phyloP scores from a whole-genome alignment of 1,140 invertebrate genomes.

The Wiebesia pumilae region DNA sequence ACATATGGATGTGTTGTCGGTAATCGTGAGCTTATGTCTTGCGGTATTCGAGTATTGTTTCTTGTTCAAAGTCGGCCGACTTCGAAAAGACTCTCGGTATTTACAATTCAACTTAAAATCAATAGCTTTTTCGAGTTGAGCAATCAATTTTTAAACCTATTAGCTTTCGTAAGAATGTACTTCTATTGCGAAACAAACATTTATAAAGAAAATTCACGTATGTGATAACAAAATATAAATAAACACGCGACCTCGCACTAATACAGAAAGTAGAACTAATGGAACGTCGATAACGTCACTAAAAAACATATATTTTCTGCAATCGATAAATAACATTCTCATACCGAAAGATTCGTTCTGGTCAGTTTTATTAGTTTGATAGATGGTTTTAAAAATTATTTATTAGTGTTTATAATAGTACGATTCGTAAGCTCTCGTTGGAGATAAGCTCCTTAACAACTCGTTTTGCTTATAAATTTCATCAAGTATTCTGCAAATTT shows the following conservation, averaged over 20 bases:
- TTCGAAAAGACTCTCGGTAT: not conserved
- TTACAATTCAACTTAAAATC: no score
- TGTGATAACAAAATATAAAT: not conserved
- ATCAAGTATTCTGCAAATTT: not conserved
- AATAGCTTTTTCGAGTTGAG: not conserved
- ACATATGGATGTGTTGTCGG: not conserved
- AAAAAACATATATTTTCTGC: not conserved
- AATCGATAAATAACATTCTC: not conserved
- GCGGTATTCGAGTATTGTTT: not conserved
- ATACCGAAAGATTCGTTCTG: not conserved
- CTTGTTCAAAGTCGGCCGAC: conserved; percentile 11
- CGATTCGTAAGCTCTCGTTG: no score
- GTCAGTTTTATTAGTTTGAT: not conserved
- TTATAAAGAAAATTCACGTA: not conserved
- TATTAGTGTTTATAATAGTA: not conserved
- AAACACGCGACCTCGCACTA: not conserved
- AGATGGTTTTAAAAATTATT: not conserved
- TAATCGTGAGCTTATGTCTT: not conserved
- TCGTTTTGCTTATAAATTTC: not conserved
- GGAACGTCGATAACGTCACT: no score
- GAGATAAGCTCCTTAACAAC: not conserved
- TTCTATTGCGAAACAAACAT: not conserved
- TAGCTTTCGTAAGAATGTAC: not conserved
- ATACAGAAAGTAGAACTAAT: not conserved
- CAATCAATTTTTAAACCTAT: not conserved